phyloP scores from a whole-genome alignment of 1,140 invertebrate species.

The Pantala flavescens region DNA sequence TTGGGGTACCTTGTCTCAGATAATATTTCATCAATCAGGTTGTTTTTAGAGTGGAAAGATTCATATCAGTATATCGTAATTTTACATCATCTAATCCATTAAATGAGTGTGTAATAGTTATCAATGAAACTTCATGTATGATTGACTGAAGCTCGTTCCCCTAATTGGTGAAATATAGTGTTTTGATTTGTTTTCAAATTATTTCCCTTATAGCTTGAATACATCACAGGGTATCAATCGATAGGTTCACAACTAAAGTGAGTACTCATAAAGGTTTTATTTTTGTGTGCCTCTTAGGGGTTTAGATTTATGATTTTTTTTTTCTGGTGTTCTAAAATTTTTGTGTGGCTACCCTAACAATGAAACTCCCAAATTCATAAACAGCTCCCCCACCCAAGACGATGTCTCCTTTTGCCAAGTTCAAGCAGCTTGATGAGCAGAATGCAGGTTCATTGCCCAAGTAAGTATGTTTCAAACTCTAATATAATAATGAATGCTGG shows the following conservation, averaged over 20 bases:
- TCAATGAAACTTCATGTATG: not conserved
- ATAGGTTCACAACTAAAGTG: not conserved
- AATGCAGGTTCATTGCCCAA: slow-evolving; percentile 62
- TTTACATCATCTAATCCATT: too few species aligned
- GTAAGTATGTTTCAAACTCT: slow-evolving; percentile 40
- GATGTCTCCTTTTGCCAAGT: slow-evolving; percentile 77
- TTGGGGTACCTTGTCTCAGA: not conserved
- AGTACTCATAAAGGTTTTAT: slow-evolving; percentile 14
- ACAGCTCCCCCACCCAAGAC: slow-evolving; percentile 42
- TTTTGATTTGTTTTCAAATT: not conserved
- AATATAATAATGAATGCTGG: not conserved
- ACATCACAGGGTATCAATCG: not conserved
- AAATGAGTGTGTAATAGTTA: too few species aligned
- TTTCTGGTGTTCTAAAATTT: slow-evolving; percentile 42
- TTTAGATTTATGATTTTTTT: slow-evolving; percentile 27
- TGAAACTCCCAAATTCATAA: not conserved
- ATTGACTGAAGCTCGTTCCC: not conserved
- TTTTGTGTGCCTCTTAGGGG: slow-evolving; percentile 21
- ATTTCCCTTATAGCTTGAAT: not conserved
- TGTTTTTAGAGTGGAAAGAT: too few species aligned
- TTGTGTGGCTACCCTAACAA: not conserved
- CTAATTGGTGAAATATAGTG: not conserved
- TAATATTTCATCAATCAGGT: not conserved
- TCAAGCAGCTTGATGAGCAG: slow-evolving; percentile 78
- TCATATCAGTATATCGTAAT: too few species aligned